phyloP scores from a whole-genome alignment of 53 echinoderm and acorn worm species.

The Holothuria scabra region DNA sequence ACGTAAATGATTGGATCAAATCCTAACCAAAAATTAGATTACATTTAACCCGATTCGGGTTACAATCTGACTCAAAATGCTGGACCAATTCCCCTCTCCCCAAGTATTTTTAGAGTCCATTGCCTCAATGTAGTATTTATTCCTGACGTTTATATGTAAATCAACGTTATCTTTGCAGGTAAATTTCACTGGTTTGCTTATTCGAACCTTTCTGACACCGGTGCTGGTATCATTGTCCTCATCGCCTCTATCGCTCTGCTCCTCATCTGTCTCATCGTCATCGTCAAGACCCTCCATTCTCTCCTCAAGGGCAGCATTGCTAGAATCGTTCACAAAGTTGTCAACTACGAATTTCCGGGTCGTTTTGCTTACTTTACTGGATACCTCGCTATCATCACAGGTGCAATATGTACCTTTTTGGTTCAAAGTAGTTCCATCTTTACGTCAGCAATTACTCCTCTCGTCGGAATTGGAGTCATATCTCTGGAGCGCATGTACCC shows the following conservation, averaged over 20 bases:
- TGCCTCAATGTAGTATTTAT: neutral
- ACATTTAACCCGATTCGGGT: no score
- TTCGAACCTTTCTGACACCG: conserved; percentile 64
- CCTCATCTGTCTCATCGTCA: conserved; percentile 78
- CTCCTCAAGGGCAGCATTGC: conserved; percentile 90
- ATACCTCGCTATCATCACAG: conserved; percentile 89
- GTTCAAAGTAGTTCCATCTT: conserved; percentile 99
- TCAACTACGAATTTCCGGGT: conserved; percentile 96
- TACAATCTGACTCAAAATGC: no score
- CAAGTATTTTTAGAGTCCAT: neutral
- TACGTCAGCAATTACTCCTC: conserved; percentile 94
- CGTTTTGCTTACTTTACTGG: conserved; percentile 72
- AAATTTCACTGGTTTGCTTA: conserved; percentile 72
- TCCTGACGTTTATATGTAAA: neutral
- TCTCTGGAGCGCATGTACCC: conserved; percentile 94
- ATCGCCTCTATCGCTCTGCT: conserved; percentile 71
- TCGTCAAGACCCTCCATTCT: conserved; percentile 95
- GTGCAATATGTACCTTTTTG: conserved; percentile 81
- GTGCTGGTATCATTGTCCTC: conserved; percentile 74
- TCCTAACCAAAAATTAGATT: no score
- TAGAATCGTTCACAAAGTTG: conserved; percentile 75
- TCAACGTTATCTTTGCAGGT: conserved; percentile 50
- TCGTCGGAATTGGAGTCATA: conserved; percentile 95
- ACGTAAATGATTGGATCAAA: no score
- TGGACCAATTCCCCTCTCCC: no score